phyloP scores from a whole-genome alignment of 2,797 vertebrate genomes.

The Enteromius fasciolatus region DNA sequence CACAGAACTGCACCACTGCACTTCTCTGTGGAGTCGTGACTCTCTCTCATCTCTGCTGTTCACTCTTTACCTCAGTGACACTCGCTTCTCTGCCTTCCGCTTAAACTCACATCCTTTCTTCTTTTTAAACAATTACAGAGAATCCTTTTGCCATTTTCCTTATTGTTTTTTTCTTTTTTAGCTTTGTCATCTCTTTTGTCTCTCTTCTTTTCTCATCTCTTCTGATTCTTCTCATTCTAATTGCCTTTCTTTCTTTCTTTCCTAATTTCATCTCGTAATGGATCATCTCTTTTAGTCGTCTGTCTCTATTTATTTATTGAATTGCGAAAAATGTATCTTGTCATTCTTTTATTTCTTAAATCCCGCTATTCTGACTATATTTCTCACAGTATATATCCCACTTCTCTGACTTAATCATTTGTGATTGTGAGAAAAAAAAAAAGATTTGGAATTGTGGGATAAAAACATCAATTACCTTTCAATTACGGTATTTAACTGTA shows the following conservation, averaged over 20 bases:
- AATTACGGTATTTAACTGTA: too few species aligned
- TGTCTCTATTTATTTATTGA: neutral
- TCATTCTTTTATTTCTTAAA: too few species aligned
- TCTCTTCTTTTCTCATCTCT: neutral
- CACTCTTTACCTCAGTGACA: slow-evolving; percentile 20
- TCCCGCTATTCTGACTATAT: too few species aligned
- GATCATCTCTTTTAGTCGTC: neutral
- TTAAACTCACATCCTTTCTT: slow-evolving; percentile 18
- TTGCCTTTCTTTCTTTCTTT: neutral
- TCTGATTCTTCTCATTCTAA: neutral
- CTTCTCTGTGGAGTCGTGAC: slow-evolving; percentile 54
- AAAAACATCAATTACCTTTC: too few species aligned
- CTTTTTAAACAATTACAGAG: slow-evolving; percentile 18
- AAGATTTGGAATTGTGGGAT: neutral
- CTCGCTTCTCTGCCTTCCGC: slow-evolving; percentile 4
- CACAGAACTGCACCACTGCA: slow-evolving; percentile 59
- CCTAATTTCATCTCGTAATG: neutral
- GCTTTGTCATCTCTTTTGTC: neutral
- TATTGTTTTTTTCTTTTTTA: neutral
- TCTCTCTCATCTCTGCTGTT: slow-evolving; percentile 51
- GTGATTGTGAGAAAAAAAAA: neutral
- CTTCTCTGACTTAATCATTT: neutral
- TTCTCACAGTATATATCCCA: too few species aligned
- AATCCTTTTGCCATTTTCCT: neutral
- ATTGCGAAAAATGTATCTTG: too few species aligned